Evolutionary conservation across 2,113 vertebrate genomes (phyloP).

Genomic region (Trachemys scripta): DNA sequence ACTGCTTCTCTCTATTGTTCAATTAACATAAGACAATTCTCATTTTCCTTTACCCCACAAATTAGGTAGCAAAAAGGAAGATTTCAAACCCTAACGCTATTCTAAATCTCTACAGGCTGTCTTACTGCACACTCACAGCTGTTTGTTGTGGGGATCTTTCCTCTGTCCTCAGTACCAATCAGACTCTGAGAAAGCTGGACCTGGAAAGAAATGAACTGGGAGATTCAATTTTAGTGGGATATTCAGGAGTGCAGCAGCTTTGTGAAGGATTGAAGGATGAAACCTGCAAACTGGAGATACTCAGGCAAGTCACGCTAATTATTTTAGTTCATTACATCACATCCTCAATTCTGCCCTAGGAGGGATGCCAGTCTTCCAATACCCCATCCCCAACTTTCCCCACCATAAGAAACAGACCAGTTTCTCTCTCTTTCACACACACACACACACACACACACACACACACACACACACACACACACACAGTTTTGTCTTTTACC

Average conservation of each 20-base stretch:
- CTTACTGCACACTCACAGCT: conserved; percentile 19
- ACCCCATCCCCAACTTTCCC: too few relatives aligned
- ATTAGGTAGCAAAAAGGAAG: background rate
- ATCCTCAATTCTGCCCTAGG: too few relatives aligned
- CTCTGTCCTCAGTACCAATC: conserved; percentile 40
- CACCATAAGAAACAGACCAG: background rate
- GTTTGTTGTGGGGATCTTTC: conserved; percentile 47
- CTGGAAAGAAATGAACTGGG: conserved; percentile 35
- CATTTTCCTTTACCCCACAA: background rate
- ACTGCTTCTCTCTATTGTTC: background rate
- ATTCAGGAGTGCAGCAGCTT: background rate
- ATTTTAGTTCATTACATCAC: background rate
- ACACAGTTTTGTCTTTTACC: too few relatives aligned
- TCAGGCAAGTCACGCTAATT: background rate
- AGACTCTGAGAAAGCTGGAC: conserved; percentile 33
- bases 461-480: too few relatives aligned
- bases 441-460: too few relatives aligned
- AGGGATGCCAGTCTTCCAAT: background rate
- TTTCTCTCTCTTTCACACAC: too few relatives aligned
- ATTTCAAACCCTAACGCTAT: background rate
- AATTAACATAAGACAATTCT: background rate
- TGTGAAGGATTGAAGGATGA: conserved; percentile 12
- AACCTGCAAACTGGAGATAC: background rate
- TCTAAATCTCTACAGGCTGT: background rate
- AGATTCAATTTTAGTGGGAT: background rate